phyloP scores from a whole-genome alignment of 2,888 invertebrate species.

The Ormyrus pomaceus region DNA sequence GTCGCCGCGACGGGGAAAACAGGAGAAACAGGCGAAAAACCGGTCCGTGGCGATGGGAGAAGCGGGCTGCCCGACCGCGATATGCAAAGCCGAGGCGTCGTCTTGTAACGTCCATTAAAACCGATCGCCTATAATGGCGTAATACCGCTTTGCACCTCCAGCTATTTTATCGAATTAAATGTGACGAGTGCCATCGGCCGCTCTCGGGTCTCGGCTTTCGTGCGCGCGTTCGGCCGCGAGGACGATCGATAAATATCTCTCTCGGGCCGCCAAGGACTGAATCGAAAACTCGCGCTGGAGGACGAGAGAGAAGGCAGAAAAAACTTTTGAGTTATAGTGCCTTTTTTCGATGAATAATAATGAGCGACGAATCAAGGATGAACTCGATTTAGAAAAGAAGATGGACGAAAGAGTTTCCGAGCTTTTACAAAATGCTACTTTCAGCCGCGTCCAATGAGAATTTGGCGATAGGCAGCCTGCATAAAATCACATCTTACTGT shows the following conservation, averaged over 20 bases:
- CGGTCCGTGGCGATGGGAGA: constrained; percentile 5
- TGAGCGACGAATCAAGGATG: background rate
- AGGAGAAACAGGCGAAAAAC: constrained; percentile 29
- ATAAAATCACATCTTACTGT: too few relatives aligned
- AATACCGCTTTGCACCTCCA: constrained; percentile 38
- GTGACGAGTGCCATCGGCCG: background rate
- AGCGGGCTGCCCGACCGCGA: background rate
- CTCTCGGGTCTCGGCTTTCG: too few relatives aligned
- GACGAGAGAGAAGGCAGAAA: background rate
- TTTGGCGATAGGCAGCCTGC: too few relatives aligned
- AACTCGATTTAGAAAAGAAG: background rate
- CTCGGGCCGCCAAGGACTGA: too few relatives aligned
- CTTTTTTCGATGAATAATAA: constrained; percentile 9
- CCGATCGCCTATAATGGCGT: constrained; percentile 19
- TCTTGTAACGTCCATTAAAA: constrained; percentile 5
- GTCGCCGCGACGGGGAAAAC: background rate
- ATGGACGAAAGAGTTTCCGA: too few relatives aligned
- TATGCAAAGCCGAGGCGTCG: constrained; percentile 22
- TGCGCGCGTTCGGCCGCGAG: too few relatives aligned
- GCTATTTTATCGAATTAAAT: constrained; percentile 13
- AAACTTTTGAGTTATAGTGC: background rate
- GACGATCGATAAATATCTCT: too few relatives aligned
- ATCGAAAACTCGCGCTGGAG: too few relatives aligned
- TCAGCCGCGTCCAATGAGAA: too few relatives aligned
- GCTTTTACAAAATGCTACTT: background rate